A percentile compares a stretch with the other conserved stretches of the same genome.
Conservation (phyloP, 30 jellyfish, hydroid and myxozoan genomes). For the Aurelia coerulea region DNA sequence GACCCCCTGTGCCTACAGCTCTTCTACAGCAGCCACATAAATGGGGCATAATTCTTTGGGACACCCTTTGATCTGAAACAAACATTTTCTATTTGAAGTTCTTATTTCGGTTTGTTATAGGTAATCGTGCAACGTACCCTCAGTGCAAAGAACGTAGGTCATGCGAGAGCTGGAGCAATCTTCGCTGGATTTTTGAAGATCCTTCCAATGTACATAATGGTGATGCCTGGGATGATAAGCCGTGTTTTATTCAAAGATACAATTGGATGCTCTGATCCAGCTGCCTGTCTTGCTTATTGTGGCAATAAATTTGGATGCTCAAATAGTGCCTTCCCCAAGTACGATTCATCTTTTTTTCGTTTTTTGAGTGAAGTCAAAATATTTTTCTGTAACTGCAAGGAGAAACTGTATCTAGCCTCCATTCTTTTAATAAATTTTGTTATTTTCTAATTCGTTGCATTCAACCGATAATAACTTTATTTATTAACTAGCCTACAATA, state of each 20-base stretch:
- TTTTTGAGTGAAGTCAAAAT: neutral
- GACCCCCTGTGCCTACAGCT: too few species aligned
- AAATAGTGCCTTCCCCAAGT: constrained; percentile 93
- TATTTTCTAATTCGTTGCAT: too few species aligned
- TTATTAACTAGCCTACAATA: too few species aligned
- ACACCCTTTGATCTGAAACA: neutral
- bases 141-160: constrained; percentile 86
- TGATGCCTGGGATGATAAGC: constrained; percentile 96
- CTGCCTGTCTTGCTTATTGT: constrained; percentile 59
- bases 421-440: too few species aligned
- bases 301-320: constrained; percentile 91
- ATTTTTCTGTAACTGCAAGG: too few species aligned
- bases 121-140: constrained; percentile 95
- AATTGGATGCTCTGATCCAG: constrained; percentile 86
- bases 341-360: neutral
- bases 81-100: neutral
- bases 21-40: too few species aligned
- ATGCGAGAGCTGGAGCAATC: constrained; percentile 89
- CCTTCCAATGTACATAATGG: constrained; percentile 93
- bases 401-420: too few species aligned
- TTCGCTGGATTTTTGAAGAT: constrained; percentile 85
- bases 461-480: too few species aligned
- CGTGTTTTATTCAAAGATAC: constrained; percentile 78
- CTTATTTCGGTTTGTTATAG: constrained; percentile 11
- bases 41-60: too few species aligned